Evolutionary conservation across 2,888 invertebrate species (phyloP).

Genomic region (Meandrusa payeni): DNA sequence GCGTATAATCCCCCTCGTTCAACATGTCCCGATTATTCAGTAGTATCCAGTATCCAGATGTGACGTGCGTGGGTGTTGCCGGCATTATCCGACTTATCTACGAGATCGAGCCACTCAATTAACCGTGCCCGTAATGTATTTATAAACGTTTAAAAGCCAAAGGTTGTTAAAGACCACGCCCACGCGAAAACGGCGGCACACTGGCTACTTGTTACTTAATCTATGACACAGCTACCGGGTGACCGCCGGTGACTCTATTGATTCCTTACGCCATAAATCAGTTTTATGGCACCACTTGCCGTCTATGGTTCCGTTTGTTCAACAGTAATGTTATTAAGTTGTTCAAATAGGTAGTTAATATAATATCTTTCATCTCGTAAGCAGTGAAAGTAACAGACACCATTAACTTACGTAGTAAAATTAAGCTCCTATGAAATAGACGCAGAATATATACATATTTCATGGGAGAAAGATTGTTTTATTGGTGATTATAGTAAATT

Average conservation of each 20-base stretch:
- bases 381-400: no score
- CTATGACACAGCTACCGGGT: conserved; percentile 1
- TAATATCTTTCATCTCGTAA: no score
- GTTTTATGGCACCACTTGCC: neutral
- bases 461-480: no score
- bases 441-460: no score
- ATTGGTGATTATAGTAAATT: no score
- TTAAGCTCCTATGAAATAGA: no score
- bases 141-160: conserved; percentile 29
- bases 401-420: no score
- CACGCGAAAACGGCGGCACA: conserved; percentile 1
- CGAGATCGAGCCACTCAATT: conserved; percentile 20
- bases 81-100: conserved; percentile 15
- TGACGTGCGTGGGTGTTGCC: conserved; percentile 15
- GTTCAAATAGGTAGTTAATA: no score
- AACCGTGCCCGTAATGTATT: conserved; percentile 18
- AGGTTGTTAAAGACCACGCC: conserved; percentile 27
- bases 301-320: no score
- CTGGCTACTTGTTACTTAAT: conserved; percentile 5
- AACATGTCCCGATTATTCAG: conserved; percentile 5
- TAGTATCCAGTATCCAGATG: conserved; percentile 3
- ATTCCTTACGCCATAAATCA: conserved; percentile 5
- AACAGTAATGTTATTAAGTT: no score
- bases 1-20: conserved; percentile 1
- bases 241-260: neutral